Evolutionary conservation across 2,113 vertebrate genomes (phyloP).

Genomic region (Cyanoderma ruficeps): DNA sequence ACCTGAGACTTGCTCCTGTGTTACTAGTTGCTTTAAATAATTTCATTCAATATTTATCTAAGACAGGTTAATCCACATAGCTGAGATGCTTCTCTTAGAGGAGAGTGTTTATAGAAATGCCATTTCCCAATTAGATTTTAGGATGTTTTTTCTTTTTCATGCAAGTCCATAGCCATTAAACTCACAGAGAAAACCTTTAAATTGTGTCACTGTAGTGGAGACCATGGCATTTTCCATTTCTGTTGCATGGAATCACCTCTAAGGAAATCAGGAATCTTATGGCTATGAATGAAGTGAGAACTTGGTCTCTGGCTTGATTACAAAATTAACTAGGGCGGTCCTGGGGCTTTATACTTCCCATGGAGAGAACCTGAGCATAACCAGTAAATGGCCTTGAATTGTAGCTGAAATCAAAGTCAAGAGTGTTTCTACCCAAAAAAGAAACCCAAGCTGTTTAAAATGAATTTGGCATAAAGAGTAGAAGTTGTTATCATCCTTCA

Average conservation of each 20-base stretch:
- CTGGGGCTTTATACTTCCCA: not conserved
- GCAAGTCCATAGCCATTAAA: not conserved
- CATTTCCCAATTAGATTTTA: not conserved
- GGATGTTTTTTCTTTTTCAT: not conserved
- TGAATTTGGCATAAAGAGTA: not conserved
- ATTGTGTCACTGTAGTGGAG: not conserved
- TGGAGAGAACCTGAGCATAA: not conserved
- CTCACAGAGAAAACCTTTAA: not conserved
- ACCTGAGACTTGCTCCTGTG: not conserved
- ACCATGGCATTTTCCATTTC: not conserved
- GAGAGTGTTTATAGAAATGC: not conserved
- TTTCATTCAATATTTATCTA: not conserved
- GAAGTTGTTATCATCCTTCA: not conserved
- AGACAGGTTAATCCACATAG: not conserved
- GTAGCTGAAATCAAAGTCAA: not conserved
- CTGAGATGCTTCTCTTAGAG: not conserved
- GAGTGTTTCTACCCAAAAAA: not conserved
- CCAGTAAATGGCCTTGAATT: not conserved
- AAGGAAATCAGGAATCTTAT: not conserved
- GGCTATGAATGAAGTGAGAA: not conserved
- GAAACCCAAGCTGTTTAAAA: not conserved
- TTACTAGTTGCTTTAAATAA: not conserved
- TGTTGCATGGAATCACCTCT: not conserved
- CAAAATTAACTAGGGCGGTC: not conserved
- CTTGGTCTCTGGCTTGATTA: not conserved